Conservation (phyloP, 2,797 vertebrate genomes). For the Neoniphon sammara region DNA sequence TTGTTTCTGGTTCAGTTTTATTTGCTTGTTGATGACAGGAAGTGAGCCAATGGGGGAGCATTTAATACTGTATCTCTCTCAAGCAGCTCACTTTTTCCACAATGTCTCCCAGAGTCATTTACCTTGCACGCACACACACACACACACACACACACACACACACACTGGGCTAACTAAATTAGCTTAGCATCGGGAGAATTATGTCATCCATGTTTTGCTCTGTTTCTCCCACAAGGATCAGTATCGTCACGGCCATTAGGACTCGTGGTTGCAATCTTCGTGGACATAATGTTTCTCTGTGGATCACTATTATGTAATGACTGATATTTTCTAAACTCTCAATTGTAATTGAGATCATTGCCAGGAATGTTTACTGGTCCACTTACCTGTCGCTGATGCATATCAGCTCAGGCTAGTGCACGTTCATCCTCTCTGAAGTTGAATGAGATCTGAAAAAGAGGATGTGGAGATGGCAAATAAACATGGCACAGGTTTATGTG, state of each 20-base stretch:
- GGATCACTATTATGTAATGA: slow-evolving; percentile 25
- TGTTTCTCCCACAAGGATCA: slow-evolving; percentile 50
- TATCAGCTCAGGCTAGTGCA: no score
- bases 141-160: slow-evolving; percentile 28
- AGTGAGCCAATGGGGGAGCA: slow-evolving; percentile 3
- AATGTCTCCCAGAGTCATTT: slow-evolving; percentile 56
- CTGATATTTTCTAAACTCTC: slow-evolving; percentile 14
- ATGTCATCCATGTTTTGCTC: slow-evolving; percentile 47
- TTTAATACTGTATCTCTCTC: slow-evolving; percentile 18
- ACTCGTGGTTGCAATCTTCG: slow-evolving; percentile 26
- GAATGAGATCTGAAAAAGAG: neutral
- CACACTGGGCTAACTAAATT: slow-evolving; percentile 44
- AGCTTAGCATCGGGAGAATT: slow-evolving; percentile 54
- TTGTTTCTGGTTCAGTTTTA: slow-evolving; percentile 38
- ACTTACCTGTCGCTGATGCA: slow-evolving; percentile 1
- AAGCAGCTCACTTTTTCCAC: slow-evolving; percentile 64
- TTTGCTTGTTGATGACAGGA: slow-evolving; percentile 42
- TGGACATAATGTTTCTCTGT: slow-evolving; percentile 26
- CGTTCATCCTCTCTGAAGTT: neutral
- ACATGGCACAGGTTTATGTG: neutral
- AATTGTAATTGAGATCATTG: slow-evolving; percentile 6
- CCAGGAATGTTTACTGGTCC: neutral
- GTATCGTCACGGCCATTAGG: slow-evolving; percentile 51
- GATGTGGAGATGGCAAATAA: neutral
- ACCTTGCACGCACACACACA: slow-evolving; percentile 14